Conservation (phyloP, 2,113 vertebrate species). For the Nansenia antarctica region DNA sequence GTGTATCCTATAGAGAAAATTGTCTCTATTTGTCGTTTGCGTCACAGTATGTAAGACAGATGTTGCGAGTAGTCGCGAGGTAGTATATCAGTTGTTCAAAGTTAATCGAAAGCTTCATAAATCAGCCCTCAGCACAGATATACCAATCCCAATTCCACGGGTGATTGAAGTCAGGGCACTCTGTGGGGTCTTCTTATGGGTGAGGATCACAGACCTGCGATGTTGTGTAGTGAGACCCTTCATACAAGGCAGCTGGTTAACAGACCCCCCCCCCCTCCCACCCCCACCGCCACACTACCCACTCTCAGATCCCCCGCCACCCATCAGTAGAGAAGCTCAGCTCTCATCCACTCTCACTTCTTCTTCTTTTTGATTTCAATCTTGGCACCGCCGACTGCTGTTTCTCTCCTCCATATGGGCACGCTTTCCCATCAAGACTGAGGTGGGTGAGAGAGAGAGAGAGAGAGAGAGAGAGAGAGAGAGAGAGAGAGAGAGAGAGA, state of each 20-base stretch:
- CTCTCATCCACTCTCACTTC: background rate
- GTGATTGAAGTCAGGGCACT: background rate
- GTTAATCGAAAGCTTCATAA: conserved; percentile 12
- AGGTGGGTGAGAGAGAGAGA: background rate
- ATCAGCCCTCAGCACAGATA: background rate
- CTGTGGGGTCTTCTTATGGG: background rate
- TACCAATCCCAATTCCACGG: background rate
- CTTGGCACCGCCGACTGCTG: background rate
- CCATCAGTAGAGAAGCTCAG: background rate
- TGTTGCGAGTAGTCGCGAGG: conserved; percentile 13
- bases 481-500: conserved; percentile 2
- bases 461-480: background rate
- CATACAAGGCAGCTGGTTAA: conserved; percentile 34
- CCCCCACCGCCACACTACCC: conserved; percentile 32
- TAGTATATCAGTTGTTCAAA: background rate
- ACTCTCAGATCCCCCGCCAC: conserved; percentile 22
- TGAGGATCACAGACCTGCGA: conserved; percentile 5
- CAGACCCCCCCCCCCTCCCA: conserved; percentile 23
- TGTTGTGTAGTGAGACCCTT: background rate
- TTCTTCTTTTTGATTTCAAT: background rate
- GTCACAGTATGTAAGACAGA: conserved; percentile 10
- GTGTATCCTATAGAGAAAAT: no score
- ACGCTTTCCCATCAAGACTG: background rate
- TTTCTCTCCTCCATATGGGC: background rate
- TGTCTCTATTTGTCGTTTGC: no score